Base-by-base conservation (phyloP, 2,113 vertebrate genomes). In the Actenoides hombroni region DNA sequence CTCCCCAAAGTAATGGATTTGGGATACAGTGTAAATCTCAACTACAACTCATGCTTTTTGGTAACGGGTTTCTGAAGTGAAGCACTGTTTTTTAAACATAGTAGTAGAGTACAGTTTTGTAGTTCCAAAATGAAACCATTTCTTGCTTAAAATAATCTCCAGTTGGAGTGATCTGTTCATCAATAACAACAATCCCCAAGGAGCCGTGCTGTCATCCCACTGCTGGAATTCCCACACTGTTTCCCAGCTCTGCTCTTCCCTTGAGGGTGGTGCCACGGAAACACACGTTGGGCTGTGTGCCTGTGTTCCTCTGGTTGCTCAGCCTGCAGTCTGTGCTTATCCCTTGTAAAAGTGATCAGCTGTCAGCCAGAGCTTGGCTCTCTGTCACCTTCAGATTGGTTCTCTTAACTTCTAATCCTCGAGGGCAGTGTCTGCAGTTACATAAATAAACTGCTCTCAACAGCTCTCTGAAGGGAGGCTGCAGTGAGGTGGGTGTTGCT, bases 271-370 rank as follows among this genome's bases (percentile, higher is more conserved):
- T 42, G 83, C 75, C 68, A 13, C 65, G 44, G 78, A 28, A 71
- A 20, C 6, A 2, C 51, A 29, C 1, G 0, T 12, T 5, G 8
- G 3, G 1, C 74, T 9, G 0, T 7, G 4, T 11, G 74, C 44
- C 3, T 28, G 28, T 76, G 5, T 64, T 49, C 21, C 48, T 17
- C 71, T 35, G 26, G 57, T 70, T 69, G 4, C 40, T 48, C 68
- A 80, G 61, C 70, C 63, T 54, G 16, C 51, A 13, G 51, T 28
- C 61, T 76, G 10, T 5, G 5, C 12, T 42, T 67, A 35, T 1
- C 46, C 20, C 28, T 42, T 60, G 5, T 5, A 13, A 44, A 79
- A 49, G 73, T 46, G 42, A 63, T 56, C 21, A 33, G 53, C 16
- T 42, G 46, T 61, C 37, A 73, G 35, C 68, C 29, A 19, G 13